Evolutionary conservation across 1,140 invertebrate species (phyloP).

Genomic region (Sogatella furcifera): DNA sequence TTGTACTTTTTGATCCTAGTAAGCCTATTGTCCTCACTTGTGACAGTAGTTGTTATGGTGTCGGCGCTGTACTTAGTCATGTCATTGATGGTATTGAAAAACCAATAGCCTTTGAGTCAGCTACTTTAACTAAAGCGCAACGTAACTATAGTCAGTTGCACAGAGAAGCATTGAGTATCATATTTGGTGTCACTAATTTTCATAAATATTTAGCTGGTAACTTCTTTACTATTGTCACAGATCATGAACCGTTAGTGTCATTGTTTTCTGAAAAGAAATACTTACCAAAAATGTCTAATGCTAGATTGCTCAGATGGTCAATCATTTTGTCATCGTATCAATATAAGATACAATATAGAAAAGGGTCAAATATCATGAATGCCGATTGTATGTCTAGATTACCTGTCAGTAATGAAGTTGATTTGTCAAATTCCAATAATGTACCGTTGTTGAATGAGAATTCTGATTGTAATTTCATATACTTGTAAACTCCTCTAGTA

Average conservation of each 20-base stretch:
- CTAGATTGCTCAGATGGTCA: slow-evolving; percentile 16
- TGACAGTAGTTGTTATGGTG: slow-evolving; percentile 25
- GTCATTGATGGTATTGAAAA: slow-evolving; percentile 24
- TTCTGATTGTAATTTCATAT: too few species aligned
- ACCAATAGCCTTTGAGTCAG: slow-evolving; percentile 31
- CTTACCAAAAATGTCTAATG: slow-evolving; percentile 27
- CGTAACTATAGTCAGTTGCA: slow-evolving; percentile 38
- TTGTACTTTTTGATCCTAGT: slow-evolving; percentile 20
- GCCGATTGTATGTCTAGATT: too few species aligned
- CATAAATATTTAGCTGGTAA: slow-evolving; percentile 23
- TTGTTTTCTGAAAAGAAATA: slow-evolving; percentile 27
- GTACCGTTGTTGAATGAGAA: too few species aligned
- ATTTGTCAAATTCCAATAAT: too few species aligned
- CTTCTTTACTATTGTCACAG: slow-evolving; percentile 26
- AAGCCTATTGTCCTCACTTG: slow-evolving; percentile 18
- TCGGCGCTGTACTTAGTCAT: slow-evolving; percentile 34
- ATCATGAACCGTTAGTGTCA: slow-evolving; percentile 32
- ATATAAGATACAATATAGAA: slow-evolving; percentile 17
- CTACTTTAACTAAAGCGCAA: slow-evolving; percentile 31
- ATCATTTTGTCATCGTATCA: slow-evolving; percentile 15
- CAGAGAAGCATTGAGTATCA: slow-evolving; percentile 34
- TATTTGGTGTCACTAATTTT: slow-evolving; percentile 33
- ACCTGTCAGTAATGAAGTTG: too few species aligned
- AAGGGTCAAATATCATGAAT: background rate
- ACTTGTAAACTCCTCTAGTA: too few species aligned